Conservation (phyloP, 2,888 invertebrate genomes). For the Xestia c-nigrum region DNA sequence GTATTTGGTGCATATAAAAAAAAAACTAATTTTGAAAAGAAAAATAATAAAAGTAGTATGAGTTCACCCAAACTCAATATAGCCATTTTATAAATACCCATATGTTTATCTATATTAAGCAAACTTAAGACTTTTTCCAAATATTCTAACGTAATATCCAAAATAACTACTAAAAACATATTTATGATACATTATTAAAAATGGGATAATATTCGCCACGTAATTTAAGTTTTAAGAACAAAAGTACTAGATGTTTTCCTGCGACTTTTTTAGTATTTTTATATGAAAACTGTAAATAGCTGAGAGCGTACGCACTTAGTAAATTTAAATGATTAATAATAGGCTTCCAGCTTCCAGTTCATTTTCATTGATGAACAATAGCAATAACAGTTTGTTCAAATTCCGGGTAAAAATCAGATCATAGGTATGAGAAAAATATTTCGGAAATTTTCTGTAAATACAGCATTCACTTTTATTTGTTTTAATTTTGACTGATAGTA, state of each 20-base stretch:
- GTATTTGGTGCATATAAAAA: background rate
- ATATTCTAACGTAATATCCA: constrained; percentile 36
- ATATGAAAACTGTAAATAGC: constrained; percentile 51
- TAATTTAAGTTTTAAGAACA: constrained; percentile 47
- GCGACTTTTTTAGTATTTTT: constrained; percentile 49
- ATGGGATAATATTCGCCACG: constrained; percentile 26
- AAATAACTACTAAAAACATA: constrained; percentile 27
- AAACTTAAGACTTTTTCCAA: constrained; percentile 41
- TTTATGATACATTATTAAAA: constrained; percentile 44
- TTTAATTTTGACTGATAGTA: background rate
- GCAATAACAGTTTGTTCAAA: too few species aligned
- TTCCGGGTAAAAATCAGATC: background rate
- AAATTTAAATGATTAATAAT: background rate
- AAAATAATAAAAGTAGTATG: constrained; percentile 9
- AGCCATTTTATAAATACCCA: constrained; percentile 43
- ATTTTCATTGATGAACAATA: background rate
- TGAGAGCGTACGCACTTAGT: background rate
- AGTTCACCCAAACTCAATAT: constrained; percentile 62
- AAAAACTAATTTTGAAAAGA: background rate
- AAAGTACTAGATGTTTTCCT: constrained; percentile 48
- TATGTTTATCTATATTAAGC: background rate
- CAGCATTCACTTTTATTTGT: background rate
- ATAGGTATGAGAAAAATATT: background rate
- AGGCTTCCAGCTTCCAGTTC: constrained; percentile 20
- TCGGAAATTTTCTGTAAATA: background rate